Base-by-base conservation (phyloP, 2,797 vertebrate species). In the Brachymystax lenok region DNA sequence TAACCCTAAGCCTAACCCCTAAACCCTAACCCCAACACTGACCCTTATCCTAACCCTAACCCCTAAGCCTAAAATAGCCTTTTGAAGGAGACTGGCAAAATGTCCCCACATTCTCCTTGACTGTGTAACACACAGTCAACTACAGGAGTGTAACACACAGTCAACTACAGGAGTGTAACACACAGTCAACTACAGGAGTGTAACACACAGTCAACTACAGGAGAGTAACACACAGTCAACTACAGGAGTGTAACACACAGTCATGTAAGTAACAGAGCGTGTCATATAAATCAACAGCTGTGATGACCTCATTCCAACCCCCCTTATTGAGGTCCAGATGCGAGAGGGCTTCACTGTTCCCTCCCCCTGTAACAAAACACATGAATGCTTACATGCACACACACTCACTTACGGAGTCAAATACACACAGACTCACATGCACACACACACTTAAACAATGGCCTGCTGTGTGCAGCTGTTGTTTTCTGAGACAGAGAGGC, bases 281-380 rank as follows among this genome's bases (percentile, higher is more conserved):
- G 91, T 92, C 91, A 91, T 85, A 87, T 85, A 91, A 92, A 90
- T 92, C 90, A 90, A 82, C 85, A 84, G 85, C 80, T 73, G 80
- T 82, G 88, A 90, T 93, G 92, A 94, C 92, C 91, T 93, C 91
- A 92, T 93, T 90, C 87, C 84, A 90, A 84, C 75, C 64, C 79
- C 54, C 74, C 82, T 87, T 82, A 85, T 81, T 77, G 50, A 86
- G 84, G 83, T 84, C 83, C 88, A 88, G 85, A 88, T 87, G 88
- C 82, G 77, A 1, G 21, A 71, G 64, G 2, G 73, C 24, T 66
- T 28, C 46, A 69, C 78, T 30, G 16, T 19, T 7, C 13, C 5
- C 30, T 19, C 66, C 52, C 28, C 67, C 35, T 67, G 56, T n/a
- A 69, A 30, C n/a, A 28, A 56, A 28, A 21, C 51, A 74, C 14